These are phyloP conservation scores for Coenonympha glycerion DNA, from an alignment of 2,888 invertebrate genomes.

Conservation along the genomic window DNA sequence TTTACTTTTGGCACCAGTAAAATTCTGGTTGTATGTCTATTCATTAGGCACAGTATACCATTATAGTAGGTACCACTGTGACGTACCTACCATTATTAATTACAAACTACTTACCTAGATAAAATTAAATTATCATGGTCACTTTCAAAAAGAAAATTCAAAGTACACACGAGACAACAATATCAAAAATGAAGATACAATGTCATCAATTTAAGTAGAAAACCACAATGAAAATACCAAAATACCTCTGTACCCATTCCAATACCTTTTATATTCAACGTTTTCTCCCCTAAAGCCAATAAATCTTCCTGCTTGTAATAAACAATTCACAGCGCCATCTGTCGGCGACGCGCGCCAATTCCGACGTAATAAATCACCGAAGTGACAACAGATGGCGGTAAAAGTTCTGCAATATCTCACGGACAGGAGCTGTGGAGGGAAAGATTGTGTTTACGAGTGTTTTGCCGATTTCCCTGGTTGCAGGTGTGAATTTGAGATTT, in stretches of 20 bases:
- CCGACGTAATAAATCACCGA: slow-evolving; percentile 55
- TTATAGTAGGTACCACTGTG: no score
- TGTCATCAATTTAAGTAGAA: no score
- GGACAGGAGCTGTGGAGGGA: no score
- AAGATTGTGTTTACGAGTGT: slow-evolving; percentile 60
- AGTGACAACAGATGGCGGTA: slow-evolving; percentile 60
- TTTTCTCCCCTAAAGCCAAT: slow-evolving; percentile 33
- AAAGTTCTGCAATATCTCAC: slow-evolving; percentile 52
- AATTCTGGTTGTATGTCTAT: no score
- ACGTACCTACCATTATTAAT: no score
- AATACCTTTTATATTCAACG: background rate
- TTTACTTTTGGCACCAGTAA: no score
- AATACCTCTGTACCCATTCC: background rate
- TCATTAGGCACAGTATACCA: no score
- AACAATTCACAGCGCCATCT: slow-evolving; percentile 59
- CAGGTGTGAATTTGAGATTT: slow-evolving; percentile 30
- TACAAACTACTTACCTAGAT: no score
- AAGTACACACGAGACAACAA: no score
- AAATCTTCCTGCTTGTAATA: slow-evolving; percentile 51
- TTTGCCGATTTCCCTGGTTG: slow-evolving; percentile 25
- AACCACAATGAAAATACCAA: background rate
- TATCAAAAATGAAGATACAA: no score
- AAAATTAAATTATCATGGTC: no score
- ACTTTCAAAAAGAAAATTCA: no score
- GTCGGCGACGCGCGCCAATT: slow-evolving; percentile 56